These are phyloP conservation scores for Jaculus jaculus DNA, from an alignment of 2,113 vertebrate genomes.

Conservation along the genomic window DNA sequence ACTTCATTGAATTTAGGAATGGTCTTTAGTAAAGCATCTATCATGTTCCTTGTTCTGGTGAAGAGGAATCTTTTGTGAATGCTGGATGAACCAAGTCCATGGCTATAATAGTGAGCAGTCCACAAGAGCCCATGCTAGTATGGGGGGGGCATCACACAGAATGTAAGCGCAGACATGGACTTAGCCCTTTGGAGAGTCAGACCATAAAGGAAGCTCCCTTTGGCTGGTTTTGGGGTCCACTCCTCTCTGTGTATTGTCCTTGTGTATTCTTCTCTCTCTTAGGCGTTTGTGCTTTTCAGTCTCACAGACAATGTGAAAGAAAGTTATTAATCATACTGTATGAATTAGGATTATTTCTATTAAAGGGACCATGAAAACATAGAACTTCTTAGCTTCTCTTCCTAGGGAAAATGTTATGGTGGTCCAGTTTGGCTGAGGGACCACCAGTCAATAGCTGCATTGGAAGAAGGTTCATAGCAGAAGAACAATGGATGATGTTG, in stretches of 20 bases:
- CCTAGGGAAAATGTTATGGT: neutral
- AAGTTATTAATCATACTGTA: neutral
- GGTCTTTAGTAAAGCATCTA: neutral
- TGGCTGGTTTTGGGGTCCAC: neutral
- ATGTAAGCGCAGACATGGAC: neutral
- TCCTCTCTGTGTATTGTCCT: neutral
- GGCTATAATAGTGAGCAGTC: neutral
- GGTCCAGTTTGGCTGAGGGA: neutral
- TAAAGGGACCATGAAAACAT: neutral
- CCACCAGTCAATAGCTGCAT: neutral
- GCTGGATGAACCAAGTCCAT: neutral
- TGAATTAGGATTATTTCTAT: neutral
- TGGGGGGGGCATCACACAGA: neutral
- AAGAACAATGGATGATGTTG: neutral
- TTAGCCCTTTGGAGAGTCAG: neutral
- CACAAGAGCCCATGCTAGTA: neutral
- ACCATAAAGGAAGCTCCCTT: neutral
- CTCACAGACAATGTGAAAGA: neutral
- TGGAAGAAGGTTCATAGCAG: neutral
- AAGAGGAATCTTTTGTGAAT: neutral
- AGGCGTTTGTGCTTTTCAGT: neutral
- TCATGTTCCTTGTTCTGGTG: neutral
- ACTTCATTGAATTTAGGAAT: conserved; percentile 12
- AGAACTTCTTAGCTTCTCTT: neutral
- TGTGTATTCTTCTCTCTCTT: neutral